Evolutionary conservation across 1,140 invertebrate species (phyloP), one percentile per base, ranked within the genome.

Genomic region (Asobara japonica): DNA sequence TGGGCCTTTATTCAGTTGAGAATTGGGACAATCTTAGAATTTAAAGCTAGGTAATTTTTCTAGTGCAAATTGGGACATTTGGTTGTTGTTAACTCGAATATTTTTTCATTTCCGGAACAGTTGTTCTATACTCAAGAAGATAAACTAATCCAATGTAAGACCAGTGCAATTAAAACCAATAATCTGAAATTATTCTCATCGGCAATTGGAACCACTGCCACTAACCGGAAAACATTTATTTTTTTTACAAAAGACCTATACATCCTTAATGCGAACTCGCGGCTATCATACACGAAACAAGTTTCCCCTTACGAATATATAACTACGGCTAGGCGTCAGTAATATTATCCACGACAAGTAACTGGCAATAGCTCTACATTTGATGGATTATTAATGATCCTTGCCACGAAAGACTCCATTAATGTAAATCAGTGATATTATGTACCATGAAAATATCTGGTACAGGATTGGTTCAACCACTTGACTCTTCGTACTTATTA

Each of bases 381-480:
- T 38, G 11, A 60, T 18, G 48, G 51, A 25, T 20, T 51, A 51
- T 67, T 18, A 45, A 18, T 31, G 27, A 30, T n/a, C n/a, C 33
- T 29, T 22, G 13, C 22, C 3, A 33, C 25, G 76, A n/a, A n/a
- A n/a, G n/a, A n/a, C n/a, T 74, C 76, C 65, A 79, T 79, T 79
- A 78, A 65, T 77, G 77, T 78, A 78, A 78, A 79, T 78, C 78
- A 78, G n/a, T 71, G 72, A 73, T 74, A 77, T 79, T 77, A 76
- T 33, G 31, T 36, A 72, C 61, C 33, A 64, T 65, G 74, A 66
- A 48, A 72, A 68, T 74, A 61, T 48, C 13, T 33, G 36, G 60
- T 70, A 72, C 22, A 60, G 3, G 1, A 60, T 60, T 29, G 18
- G 25, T 60, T 60, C 20, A 60, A 29, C 8, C 56, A 60, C 25